Base-by-base conservation (phyloP, 2,888 invertebrate genomes). In the Meiosimyza decipiens region DNA sequence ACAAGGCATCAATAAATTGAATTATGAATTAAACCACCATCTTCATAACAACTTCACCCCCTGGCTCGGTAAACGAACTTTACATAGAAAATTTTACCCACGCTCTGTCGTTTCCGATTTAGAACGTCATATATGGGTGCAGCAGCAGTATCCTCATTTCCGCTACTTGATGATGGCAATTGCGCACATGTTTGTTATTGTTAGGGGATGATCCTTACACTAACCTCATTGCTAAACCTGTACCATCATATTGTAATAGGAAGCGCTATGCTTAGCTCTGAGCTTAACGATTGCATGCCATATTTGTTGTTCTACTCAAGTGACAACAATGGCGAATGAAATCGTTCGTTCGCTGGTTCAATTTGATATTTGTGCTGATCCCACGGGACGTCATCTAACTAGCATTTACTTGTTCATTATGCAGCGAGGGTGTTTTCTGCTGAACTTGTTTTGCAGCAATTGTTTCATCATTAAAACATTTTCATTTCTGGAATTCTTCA, bases 171-270 rank as follows among this genome's bases (percentile, higher is more conserved):
- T 16, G 40, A 7, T 40, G 40, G 40, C 40, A 40, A 40, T 33
- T 49, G 15, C 18, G 49, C 62, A 63, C 70, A 70, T 70, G 70
- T 62, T 70, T 63, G 62, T 18, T 68, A 62, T 70, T 70, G 63
- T 62, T 63, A 70, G 47, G 70, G 70, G 70, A 70, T 70, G 70
- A 70, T 70, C 70, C 63, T 70, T 16, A 54, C 70, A 69, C 70
- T 47, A n/a, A 63, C 70, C 54, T 62, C 52, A 70, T 63, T 54
- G 40, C 22, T 54, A 47, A 70, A 70, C 63, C 70, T 70, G 63
- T 47, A 40, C 40, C 40, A 15, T 52, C 40, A 50, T 50, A 52
- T 18, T 28, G 52, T 33, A 54, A 15, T 52, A 52, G 51, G 50
- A 11, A 11, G 63, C 47, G 33, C 54, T 47, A 49, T 57, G 55